phyloP scores from a whole-genome alignment of 2,888 invertebrate genomes.

The Resseliella maxima region DNA sequence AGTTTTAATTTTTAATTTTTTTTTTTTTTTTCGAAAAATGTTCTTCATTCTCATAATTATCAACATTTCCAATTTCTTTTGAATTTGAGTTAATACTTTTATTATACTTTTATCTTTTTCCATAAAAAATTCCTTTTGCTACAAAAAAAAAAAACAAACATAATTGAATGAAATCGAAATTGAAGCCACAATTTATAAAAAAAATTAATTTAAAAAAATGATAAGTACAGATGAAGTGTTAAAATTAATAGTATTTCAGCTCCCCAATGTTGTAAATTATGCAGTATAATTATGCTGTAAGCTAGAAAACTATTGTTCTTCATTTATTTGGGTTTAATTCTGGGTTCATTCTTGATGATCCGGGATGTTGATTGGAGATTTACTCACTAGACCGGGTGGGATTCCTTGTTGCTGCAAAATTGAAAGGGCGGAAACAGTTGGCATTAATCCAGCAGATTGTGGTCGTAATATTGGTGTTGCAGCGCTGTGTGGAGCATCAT shows the following conservation, averaged over 20 bases:
- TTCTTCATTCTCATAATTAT: too few species aligned
- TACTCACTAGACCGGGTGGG: constrained; percentile 70
- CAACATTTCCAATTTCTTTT: too few species aligned
- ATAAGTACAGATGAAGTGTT: constrained; percentile 26
- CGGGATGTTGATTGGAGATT: constrained; percentile 80
- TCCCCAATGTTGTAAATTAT: constrained; percentile 36
- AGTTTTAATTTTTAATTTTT: too few species aligned
- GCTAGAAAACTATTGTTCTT: constrained; percentile 75
- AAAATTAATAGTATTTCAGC: constrained; percentile 47
- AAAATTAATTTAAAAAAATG: constrained; percentile 9
- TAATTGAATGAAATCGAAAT: constrained; percentile 48
- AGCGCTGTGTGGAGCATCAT: constrained; percentile 74
- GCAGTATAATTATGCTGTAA: constrained; percentile 45
- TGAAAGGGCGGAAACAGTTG: constrained; percentile 67
- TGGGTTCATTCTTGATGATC: constrained; percentile 87
- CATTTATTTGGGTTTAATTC: constrained; percentile 82
- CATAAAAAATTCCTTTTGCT: constrained; percentile 35
- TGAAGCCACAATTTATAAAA: constrained; percentile 31
- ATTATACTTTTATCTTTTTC: neutral
- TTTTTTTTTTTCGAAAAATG: neutral
- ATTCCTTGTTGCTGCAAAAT: constrained; percentile 67
- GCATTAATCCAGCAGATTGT: constrained; percentile 69
- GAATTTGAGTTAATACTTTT: constrained; percentile 6
- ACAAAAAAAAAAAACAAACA: constrained; percentile 15
- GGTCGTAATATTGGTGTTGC: constrained; percentile 66